Evolutionary conservation across 2,888 invertebrate genomes (phyloP).

Genomic region (Neoascia interrupta): DNA sequence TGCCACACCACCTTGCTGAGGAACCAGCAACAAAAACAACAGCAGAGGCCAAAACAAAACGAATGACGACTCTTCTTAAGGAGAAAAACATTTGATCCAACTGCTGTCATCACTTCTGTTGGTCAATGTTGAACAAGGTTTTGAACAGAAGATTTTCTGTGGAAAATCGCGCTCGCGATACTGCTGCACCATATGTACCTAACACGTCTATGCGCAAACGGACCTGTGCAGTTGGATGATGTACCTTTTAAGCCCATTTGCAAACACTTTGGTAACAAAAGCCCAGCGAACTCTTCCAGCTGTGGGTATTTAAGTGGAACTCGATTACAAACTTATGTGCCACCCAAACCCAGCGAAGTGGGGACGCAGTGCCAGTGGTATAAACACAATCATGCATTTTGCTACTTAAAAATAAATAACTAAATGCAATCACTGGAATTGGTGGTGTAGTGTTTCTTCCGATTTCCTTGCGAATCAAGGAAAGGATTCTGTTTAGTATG

Average conservation of each 20-base stretch:
- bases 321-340: conserved; percentile 37
- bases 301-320: conserved; percentile 58
- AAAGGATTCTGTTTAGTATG: conserved; percentile 16
- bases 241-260: conserved; percentile 24
- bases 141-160: conserved; percentile 68
- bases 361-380: conserved; percentile 25
- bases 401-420: conserved; percentile 69
- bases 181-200: background rate
- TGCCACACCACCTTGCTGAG: conserved; percentile 50
- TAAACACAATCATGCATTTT: conserved; percentile 55
- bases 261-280: too few species aligned
- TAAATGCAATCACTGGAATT: conserved; percentile 63
- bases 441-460: conserved; percentile 66
- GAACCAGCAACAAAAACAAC: conserved; percentile 31
- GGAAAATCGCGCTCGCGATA: conserved; percentile 56
- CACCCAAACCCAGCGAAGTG: conserved; percentile 13
- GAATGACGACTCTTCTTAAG: conserved; percentile 65
- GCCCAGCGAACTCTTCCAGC: too few species aligned
- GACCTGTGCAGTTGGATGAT: conserved; percentile 17
- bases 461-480: conserved; percentile 59
- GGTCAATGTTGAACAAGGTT: conserved; percentile 69
- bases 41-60: conserved; percentile 52
- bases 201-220: background rate
- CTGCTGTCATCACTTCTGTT: conserved; percentile 70
- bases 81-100: conserved; percentile 69